Evolutionary conservation across 2,113 vertebrate species (phyloP), one percentile per base, ranked within the genome.

Genomic region (Periophthalmus modestus): DNA sequence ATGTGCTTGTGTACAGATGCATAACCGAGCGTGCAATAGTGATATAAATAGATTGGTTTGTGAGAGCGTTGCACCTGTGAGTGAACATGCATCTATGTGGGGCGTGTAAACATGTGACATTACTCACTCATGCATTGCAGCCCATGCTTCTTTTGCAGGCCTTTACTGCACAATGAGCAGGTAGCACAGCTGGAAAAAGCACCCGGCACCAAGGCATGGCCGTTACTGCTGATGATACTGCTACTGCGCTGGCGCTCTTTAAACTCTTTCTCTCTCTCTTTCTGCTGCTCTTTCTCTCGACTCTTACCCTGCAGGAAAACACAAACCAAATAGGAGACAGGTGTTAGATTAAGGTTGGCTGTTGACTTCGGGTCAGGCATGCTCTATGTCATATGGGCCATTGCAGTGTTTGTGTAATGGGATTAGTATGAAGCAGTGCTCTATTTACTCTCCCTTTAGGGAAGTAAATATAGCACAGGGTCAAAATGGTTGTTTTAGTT

Each of bases 61-160:
- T 73, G 58, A 66, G 33, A 70, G 73, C 74, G 24, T 6, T 69
- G 55, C 78, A 75, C 71, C 72, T 85, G 79, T 68, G 71, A 48
- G 66, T 19, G 54, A 43, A 43, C 39, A 43, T 10, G 39, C 39
- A 43, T 9, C 39, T 43, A 43, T 54, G 18, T 19, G 18, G 19
- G 4, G 52, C 1, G 36, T 66, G 66, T 84, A 16, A 67, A 73
- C 21, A 72, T 81, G 88, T 72, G 70, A 81, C 12, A 65, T 73
- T 94, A 97, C 97, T 98, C 94, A 98, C 97, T 94, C 75, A 94
- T 92, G 89, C 95, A 96, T 91, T 96, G 95, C 88, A 96, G 92
- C 86, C 94, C 93, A 87, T 93, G 93, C 93, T 94, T 95, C 88
- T 92, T 94, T 90, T 88, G 92, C 91, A 96, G 92, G 18, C 91